These are phyloP conservation scores for Chrysodeixis includens DNA, from an alignment of 2,888 invertebrate species.

Conservation along the genomic window DNA sequence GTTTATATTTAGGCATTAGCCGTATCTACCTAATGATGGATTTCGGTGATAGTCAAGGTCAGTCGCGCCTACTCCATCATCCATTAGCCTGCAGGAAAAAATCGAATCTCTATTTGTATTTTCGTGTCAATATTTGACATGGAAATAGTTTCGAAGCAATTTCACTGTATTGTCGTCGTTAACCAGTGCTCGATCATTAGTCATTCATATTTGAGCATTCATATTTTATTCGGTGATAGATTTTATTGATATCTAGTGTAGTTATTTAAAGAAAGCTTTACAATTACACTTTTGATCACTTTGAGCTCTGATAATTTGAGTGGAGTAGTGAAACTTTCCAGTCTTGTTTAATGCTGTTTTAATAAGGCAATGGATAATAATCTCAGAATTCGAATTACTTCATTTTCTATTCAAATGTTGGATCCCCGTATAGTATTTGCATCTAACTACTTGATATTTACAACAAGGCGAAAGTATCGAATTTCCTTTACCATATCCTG, in stretches of 20 bases:
- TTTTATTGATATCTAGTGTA: neutral
- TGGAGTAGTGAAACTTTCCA: neutral
- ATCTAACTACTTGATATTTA: neutral
- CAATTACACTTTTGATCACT: neutral
- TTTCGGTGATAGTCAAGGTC: constrained; percentile 50
- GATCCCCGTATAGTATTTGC: too few species aligned
- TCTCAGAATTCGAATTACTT: too few species aligned
- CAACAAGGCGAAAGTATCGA: neutral
- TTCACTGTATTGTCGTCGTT: constrained; percentile 5
- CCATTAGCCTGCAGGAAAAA: constrained; percentile 54
- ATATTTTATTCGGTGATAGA: constrained; percentile 13
- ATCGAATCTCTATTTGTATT: constrained; percentile 46
- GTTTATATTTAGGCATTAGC: constrained; percentile 46
- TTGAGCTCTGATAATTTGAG: neutral
- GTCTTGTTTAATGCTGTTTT: neutral
- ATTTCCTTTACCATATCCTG: constrained; percentile 10
- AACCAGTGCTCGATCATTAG: constrained; percentile 2
- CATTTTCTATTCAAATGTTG: too few species aligned
- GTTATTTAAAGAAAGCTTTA: neutral
- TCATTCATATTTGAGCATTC: constrained; percentile 18
- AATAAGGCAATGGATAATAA: too few species aligned
- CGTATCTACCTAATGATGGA: constrained; percentile 55
- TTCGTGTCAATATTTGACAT: constrained; percentile 45
- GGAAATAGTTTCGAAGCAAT: constrained; percentile 27
- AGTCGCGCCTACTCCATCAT: constrained; percentile 50